phyloP scores from a whole-genome alignment of 92 coral and sea anemone genomes.

The Actinostola sp. region DNA sequence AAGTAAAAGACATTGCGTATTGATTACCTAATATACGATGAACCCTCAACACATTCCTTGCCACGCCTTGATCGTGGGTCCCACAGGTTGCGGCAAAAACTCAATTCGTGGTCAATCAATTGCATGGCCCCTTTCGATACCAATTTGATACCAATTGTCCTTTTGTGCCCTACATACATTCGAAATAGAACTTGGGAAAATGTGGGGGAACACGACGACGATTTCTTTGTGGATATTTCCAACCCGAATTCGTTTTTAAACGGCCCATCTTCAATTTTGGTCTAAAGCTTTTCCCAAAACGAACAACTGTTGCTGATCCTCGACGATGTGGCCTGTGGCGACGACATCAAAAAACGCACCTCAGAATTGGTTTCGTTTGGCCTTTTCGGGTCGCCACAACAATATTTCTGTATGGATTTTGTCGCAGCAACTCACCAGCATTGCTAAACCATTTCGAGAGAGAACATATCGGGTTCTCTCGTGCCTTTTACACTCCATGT shows the following conservation, averaged over 20 bases:
- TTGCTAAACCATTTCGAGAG: slow-evolving; percentile 4
- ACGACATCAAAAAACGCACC: slow-evolving; percentile 2
- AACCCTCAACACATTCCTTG: neutral
- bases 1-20: neutral
- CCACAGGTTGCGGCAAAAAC: slow-evolving; percentile 14
- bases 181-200: neutral
- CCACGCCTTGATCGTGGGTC: slow-evolving; percentile 20
- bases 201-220: neutral
- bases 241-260: neutral
- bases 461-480: slow-evolving; percentile 2
- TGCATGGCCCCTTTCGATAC: slow-evolving; percentile 7
- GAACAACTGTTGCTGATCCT: neutral
- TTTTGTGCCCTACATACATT: slow-evolving; percentile 4
- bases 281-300: neutral
- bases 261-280: neutral
- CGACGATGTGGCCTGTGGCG: slow-evolving; percentile 10
- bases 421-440: slow-evolving; percentile 11
- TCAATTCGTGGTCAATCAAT: neutral
- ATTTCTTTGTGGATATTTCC: neutral
- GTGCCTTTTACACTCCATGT: slow-evolving; percentile 12
- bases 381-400: slow-evolving; percentile 10
- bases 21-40: neutral
- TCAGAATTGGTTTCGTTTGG: neutral
- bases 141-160: slow-evolving; percentile 9
- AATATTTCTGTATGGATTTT: slow-evolving; percentile 31